phyloP scores from a whole-genome alignment of 2,797 vertebrate genomes.

The Toxotes lorentzi region DNA sequence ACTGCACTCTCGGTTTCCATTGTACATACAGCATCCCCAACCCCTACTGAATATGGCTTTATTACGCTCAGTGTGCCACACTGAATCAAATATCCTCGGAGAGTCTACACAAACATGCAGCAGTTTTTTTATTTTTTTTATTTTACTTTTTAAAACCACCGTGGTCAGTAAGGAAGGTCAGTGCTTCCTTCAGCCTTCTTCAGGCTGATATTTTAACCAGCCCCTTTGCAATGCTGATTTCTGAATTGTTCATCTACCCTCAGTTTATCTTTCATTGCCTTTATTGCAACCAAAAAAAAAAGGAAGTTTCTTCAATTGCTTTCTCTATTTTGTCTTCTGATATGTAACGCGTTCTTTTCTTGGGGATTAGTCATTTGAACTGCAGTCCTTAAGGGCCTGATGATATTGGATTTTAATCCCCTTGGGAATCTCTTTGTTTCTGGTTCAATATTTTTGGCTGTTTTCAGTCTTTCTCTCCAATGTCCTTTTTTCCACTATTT shows the following conservation, averaged over 20 bases:
- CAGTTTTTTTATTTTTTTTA: too few relatives aligned
- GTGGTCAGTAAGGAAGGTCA: not conserved
- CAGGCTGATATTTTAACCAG: not conserved
- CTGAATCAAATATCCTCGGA: not conserved
- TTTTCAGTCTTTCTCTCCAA: slow-evolving; percentile 27
- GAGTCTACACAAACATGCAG: not conserved
- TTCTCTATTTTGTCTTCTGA: slow-evolving; percentile 34
- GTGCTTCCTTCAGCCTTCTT: not conserved
- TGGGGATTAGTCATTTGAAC: slow-evolving; percentile 47
- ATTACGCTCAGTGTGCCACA: not conserved
- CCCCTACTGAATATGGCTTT: not conserved
- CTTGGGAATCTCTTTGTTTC: slow-evolving; percentile 45
- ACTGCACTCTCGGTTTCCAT: not conserved
- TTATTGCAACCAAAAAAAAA: not conserved
- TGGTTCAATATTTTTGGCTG: slow-evolving; percentile 53
- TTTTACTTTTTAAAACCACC: not conserved
- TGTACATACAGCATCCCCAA: too few relatives aligned
- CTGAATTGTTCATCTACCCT: not conserved
- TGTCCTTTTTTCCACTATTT: slow-evolving; percentile 36
- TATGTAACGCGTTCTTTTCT: slow-evolving; percentile 34
- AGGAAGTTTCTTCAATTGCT: slow-evolving; percentile 24
- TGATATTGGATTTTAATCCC: slow-evolving; percentile 66
- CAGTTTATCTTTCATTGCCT: slow-evolving; percentile 13
- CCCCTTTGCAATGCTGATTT: not conserved
- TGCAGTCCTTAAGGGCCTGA: slow-evolving; percentile 37